Conservation (phyloP, 1,140 invertebrate species). For the Plectus sambesii region DNA sequence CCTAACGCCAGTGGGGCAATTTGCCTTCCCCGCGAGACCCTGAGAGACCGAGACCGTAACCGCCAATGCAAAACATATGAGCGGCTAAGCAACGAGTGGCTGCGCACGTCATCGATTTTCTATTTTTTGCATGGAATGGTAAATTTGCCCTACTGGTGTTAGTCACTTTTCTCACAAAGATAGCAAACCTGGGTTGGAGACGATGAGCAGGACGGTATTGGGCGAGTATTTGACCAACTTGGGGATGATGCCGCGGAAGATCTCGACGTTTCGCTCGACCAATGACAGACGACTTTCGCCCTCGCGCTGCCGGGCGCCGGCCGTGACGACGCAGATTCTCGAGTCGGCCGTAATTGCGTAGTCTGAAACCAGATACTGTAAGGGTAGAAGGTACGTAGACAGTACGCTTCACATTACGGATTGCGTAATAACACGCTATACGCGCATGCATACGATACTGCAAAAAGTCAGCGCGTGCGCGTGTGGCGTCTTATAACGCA, state of each 20-base stretch:
- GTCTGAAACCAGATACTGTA: slow-evolving; percentile 51
- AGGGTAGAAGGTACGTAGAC: too few species aligned
- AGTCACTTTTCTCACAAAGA: not conserved
- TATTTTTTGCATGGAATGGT: too few species aligned
- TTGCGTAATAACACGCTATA: too few species aligned
- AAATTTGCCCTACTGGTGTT: too few species aligned
- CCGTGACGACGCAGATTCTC: slow-evolving; percentile 70
- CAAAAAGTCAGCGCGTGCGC: too few species aligned
- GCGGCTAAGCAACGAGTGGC: slow-evolving; percentile 5
- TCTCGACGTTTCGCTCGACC: slow-evolving; percentile 75
- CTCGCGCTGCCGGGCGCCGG: slow-evolving; percentile 72
- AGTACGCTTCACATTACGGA: not conserved
- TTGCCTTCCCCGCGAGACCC: too few species aligned
- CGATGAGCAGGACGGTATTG: slow-evolving; percentile 69
- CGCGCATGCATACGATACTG: too few species aligned
- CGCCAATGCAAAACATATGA: too few species aligned
- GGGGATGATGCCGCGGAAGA: slow-evolving; percentile 61
- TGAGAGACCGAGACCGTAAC: too few species aligned
- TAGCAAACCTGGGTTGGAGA: slow-evolving; percentile 64
- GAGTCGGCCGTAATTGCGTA: slow-evolving; percentile 66
- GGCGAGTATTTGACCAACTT: slow-evolving; percentile 70
- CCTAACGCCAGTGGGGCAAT: too few species aligned
- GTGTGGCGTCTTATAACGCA: too few species aligned
- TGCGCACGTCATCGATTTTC: too few species aligned
- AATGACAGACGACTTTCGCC: slow-evolving; percentile 68